These are phyloP conservation scores for Dasysyrphus albostriatus DNA, from an alignment of 2,888 invertebrate genomes.

Conservation along the genomic window DNA sequence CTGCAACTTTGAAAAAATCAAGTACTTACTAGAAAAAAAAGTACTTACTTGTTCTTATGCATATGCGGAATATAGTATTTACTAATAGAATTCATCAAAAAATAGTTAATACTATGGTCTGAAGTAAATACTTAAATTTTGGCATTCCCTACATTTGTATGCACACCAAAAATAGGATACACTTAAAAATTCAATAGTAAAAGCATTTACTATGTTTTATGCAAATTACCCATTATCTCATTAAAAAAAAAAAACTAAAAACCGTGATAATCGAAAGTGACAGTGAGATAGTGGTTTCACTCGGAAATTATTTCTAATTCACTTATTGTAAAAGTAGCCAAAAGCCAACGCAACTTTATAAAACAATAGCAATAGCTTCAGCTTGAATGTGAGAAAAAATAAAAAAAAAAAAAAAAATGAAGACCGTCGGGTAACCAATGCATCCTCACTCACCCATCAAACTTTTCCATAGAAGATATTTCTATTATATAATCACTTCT, in stretches of 20 bases:
- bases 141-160: too few relatives aligned
- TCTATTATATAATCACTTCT: conserved; percentile 42
- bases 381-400: conserved; percentile 48
- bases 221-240: conserved; percentile 10
- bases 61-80: too few relatives aligned
- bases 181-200: too few relatives aligned
- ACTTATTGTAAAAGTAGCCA: conserved; percentile 11
- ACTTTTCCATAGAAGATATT: background rate
- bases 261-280: conserved; percentile 65
- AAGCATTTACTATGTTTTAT: too few relatives aligned
- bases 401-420: background rate
- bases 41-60: too few relatives aligned
- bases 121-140: too few relatives aligned
- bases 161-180: too few relatives aligned
- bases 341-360: conserved; percentile 10
- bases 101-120: too few relatives aligned
- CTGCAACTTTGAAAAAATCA: too few relatives aligned
- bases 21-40: too few relatives aligned
- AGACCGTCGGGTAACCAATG: conserved; percentile 23
- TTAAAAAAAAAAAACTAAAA: conserved; percentile 17
- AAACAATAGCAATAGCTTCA: conserved; percentile 39
- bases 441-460: conserved; percentile 49
- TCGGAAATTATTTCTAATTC: conserved; percentile 44
- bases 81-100: too few relatives aligned
- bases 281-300: conserved; percentile 53